Base-by-base conservation (phyloP, 1,140 invertebrate species). In the Lepidurus apus region DNA sequence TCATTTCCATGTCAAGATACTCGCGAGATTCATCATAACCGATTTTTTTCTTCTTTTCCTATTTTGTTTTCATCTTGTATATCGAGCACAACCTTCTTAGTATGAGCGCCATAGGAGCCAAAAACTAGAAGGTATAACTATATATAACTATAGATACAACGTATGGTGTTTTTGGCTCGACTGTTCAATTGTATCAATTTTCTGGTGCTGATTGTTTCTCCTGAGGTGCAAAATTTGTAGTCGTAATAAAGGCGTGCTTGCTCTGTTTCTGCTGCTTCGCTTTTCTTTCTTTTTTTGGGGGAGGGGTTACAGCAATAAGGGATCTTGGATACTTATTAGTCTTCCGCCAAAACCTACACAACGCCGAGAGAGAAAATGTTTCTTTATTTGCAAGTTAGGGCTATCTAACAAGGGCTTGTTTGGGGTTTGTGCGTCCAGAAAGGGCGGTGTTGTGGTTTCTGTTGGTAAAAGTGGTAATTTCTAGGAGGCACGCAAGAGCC, bases 1-100 rank as follows among this genome's bases (percentile, higher is more conserved):
- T 65, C 53, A 65, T 65, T 65, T 65, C 53, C 53, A 65, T 65
- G 53, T 65, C 53, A 65, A 65, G 53, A 65, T 65, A 65, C 53
- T 65, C 17, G 53, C 53, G 6, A 21, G 53, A 65, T 65, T 65
- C 53, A 65, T 65, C 53, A 21, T 34, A 65, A 65, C 53, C 53
- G n/a, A n/a, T 7, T 13, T 21, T 21, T 65, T 65, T 65, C 13
- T 65, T 65, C 21, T 65, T 65, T 3, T 65, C 45, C 34, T 34
- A 34, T 47, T 17, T 65, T 17, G 5, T 21, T 65, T 21, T 4
- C 53, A 21, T 7, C 53, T 65, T 21, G 53, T 65, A 65, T 13
- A 65, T 65, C 8, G 53, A 65, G 53, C 21, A 34, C 34, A 65
- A 21, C n/a, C 17, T 65, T 65, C 53, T 65, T 13, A 5, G 13